Conservation (phyloP, 2,797 vertebrate genomes). For the Melanotaenia nigrans region DNA sequence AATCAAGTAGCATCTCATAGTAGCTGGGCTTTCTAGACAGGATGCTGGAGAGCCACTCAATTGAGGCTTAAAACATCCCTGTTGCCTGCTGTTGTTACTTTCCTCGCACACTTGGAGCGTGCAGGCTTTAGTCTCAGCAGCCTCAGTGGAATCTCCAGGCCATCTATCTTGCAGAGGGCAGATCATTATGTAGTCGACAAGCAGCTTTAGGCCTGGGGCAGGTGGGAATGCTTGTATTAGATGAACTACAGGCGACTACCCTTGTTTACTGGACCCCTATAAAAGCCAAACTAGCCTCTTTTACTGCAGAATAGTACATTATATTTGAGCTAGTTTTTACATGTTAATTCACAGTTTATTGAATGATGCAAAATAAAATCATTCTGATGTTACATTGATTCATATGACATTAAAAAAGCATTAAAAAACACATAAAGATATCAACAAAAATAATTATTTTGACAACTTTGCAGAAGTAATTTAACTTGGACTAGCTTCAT, state of each 20-base stretch:
- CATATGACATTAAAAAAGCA: conserved; percentile 23
- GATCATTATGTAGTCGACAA: conserved; percentile 82
- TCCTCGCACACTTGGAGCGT: conserved; percentile 45
- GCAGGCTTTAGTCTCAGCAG: conserved; percentile 57
- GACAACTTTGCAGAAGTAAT: conserved; percentile 21
- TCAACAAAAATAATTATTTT: conserved; percentile 23
- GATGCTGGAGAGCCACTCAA: conserved; percentile 51
- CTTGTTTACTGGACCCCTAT: conserved; percentile 63
- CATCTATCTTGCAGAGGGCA: conserved; percentile 80
- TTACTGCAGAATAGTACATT: conserved; percentile 41
- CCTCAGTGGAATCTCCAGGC: conserved; percentile 68
- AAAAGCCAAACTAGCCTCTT: conserved; percentile 46
- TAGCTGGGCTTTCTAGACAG: conserved; percentile 49
- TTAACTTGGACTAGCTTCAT: conserved; percentile 34
- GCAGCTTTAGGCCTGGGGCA: conserved; percentile 73
- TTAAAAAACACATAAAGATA: conserved; percentile 51
- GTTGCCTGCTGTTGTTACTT: conserved; percentile 63
- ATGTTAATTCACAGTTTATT: conserved; percentile 26
- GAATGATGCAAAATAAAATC: conserved; percentile 11
- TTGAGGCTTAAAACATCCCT: conserved; percentile 54
- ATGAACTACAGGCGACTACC: conserved; percentile 69
- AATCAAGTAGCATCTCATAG: conserved; percentile 36
- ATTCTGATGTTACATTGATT: conserved; percentile 23
- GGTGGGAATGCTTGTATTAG: conserved; percentile 66
- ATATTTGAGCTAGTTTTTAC: conserved; percentile 32